Conservation (phyloP, 2,113 vertebrate species). For the Lophius piscatorius region DNA sequence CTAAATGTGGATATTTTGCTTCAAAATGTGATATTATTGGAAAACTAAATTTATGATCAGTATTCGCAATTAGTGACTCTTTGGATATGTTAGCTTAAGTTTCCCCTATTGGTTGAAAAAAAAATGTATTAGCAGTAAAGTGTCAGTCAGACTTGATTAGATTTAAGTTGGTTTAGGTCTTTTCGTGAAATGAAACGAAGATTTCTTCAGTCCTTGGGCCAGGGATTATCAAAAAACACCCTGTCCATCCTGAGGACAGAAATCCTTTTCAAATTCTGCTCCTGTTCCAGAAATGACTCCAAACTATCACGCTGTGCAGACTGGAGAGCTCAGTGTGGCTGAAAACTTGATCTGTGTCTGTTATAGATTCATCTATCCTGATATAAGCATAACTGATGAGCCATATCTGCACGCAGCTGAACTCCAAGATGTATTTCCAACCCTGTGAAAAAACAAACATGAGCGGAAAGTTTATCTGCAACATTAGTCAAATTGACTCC, state of each 20-base stretch:
- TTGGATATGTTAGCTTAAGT: no score
- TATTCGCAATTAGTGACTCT: no score
- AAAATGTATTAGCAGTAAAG: no score
- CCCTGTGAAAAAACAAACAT: conserved; percentile 25
- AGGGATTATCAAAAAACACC: not conserved
- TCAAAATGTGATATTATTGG: no score
- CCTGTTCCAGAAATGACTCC: not conserved
- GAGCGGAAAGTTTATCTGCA: conserved; percentile 34
- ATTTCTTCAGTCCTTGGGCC: no score
- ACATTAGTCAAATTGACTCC: conserved; percentile 50
- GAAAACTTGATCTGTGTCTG: conserved; percentile 16
- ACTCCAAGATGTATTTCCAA: conserved; percentile 36
- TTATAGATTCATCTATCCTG: conserved; percentile 4
- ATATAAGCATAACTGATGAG: conserved; percentile 30
- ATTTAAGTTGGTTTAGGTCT: no score
- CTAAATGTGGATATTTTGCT: no score
- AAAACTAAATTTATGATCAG: no score
- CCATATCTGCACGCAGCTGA: conserved; percentile 24
- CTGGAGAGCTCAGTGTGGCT: conserved; percentile 23
- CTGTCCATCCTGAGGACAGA: not conserved
- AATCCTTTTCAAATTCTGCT: not conserved
- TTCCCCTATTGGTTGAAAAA: no score
- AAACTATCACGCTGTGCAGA: conserved; percentile 11
- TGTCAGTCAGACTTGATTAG: no score
- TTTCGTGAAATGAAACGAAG: no score